Percentiles rank a stretch among this genome's conserved stretches.
Evolutionary conservation across 2,888 invertebrate genomes (phyloP).

Genomic region (Macrostomum cliftonense): DNA sequence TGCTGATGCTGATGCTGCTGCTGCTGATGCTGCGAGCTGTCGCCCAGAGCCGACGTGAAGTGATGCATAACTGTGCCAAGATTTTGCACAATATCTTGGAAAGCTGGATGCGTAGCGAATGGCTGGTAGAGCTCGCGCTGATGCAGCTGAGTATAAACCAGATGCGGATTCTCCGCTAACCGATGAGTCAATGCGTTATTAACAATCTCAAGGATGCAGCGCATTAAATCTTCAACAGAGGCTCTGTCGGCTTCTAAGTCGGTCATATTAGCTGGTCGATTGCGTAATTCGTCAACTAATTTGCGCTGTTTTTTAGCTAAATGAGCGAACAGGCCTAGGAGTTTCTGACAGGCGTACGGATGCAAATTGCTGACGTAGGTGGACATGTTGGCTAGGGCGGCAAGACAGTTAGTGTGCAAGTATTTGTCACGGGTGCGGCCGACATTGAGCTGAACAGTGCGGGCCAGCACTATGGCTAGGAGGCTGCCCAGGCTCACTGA

Average conservation of each 20-base stretch:
- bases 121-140: slow-evolving; percentile 68
- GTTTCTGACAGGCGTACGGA: slow-evolving; percentile 80
- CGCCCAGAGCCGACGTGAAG: slow-evolving; percentile 37
- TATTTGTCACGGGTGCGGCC: slow-evolving; percentile 71
- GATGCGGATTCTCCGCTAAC: slow-evolving; percentile 64
- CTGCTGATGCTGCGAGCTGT: slow-evolving; percentile 33
- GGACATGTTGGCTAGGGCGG: slow-evolving; percentile 95
- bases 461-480: slow-evolving; percentile 73
- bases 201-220: slow-evolving; percentile 87
- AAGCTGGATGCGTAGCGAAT: slow-evolving; percentile 58
- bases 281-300: neutral
- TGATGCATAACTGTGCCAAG: slow-evolving; percentile 6
- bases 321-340: slow-evolving; percentile 70
- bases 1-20: slow-evolving; percentile 33
- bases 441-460: slow-evolving; percentile 93
- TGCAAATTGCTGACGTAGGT: slow-evolving; percentile 69
- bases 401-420: slow-evolving; percentile 89
- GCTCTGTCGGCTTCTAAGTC: slow-evolving; percentile 50
- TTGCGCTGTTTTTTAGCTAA: slow-evolving; percentile 57
- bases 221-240: slow-evolving; percentile 78
- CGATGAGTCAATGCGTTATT: slow-evolving; percentile 80
- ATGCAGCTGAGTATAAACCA: slow-evolving; percentile 83
- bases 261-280: slow-evolving; percentile 27
- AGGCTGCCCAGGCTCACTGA: slow-evolving; percentile 85
- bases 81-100: slow-evolving; percentile 45